Evolutionary conservation across 1,140 invertebrate genomes (phyloP).

Genomic region (Sipha flava): DNA sequence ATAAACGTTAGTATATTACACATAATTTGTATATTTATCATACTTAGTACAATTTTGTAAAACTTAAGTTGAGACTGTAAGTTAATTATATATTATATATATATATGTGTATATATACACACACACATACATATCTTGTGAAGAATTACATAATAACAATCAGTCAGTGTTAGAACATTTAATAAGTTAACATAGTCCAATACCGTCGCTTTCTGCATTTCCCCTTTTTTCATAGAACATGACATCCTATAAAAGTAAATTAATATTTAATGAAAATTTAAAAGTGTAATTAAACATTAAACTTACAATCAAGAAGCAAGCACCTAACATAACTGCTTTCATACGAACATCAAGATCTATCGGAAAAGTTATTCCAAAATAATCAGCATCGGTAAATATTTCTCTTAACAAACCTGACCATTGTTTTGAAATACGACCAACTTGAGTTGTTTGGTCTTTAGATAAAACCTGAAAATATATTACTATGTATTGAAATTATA

Average conservation of each 20-base stretch:
- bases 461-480: conserved; percentile 52
- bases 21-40: too few relatives aligned
- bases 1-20: too few relatives aligned
- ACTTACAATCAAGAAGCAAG: conserved; percentile 64
- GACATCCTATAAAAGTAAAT: background rate
- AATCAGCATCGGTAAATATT: conserved; percentile 65
- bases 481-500: background rate
- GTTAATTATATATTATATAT: too few relatives aligned
- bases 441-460: conserved; percentile 52
- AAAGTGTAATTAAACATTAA: background rate
- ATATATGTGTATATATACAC: too few relatives aligned
- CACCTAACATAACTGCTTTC: conserved; percentile 70
- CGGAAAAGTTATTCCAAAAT: conserved; percentile 71
- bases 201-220: conserved; percentile 1
- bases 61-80: too few relatives aligned
- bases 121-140: too few relatives aligned
- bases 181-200: conserved; percentile 14
- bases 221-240: conserved; percentile 20
- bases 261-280: background rate
- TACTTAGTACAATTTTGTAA: too few relatives aligned
- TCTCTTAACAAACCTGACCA: conserved; percentile 64
- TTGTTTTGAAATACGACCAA: conserved; percentile 69
- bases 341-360: conserved; percentile 70
- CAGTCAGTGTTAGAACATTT: too few relatives aligned
- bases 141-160: too few relatives aligned